Conservation (phyloP, 2,113 vertebrate genomes). For the Trinectes maculatus region DNA sequence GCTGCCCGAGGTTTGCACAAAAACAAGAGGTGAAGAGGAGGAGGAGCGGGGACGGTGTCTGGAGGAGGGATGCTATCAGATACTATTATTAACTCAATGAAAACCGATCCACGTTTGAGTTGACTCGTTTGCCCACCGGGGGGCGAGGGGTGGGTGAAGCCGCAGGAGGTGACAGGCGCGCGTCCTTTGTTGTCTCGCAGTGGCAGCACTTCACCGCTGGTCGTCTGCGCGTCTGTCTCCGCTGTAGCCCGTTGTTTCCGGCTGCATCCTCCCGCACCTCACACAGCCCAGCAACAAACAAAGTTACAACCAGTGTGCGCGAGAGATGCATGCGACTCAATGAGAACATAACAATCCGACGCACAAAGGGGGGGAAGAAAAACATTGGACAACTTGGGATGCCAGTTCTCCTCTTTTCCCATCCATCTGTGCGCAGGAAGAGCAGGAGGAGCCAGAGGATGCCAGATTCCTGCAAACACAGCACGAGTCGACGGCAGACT, state of each 20-base stretch:
- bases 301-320: slow-evolving; percentile 24
- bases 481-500: slow-evolving; percentile 8
- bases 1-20: slow-evolving; percentile 1
- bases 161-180: slow-evolving; percentile 31
- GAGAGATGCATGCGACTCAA: too few relatives aligned
- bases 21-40: neutral
- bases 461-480: slow-evolving; percentile 46
- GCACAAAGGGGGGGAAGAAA: neutral
- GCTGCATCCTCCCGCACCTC: neutral
- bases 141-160: slow-evolving; percentile 2
- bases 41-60: neutral
- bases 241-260: neutral
- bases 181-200: slow-evolving; percentile 63
- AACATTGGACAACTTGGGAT: slow-evolving; percentile 28
- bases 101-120: slow-evolving; percentile 28
- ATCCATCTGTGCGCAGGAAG: slow-evolving; percentile 55
- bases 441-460: slow-evolving; percentile 6
- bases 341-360: neutral
- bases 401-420: slow-evolving; percentile 12
- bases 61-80: slow-evolving; percentile 7
- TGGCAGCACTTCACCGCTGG: too few relatives aligned
- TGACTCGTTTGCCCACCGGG: slow-evolving; percentile 20
- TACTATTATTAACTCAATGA: slow-evolving; percentile 27
- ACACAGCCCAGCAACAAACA: slow-evolving; percentile 12
- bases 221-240: slow-evolving; percentile 7